Percentiles rank a stretch among this genome's conserved stretches.
These are phyloP conservation scores for Drosophila differens DNA, from an alignment of 2,888 invertebrate species.

Conservation along the genomic window DNA sequence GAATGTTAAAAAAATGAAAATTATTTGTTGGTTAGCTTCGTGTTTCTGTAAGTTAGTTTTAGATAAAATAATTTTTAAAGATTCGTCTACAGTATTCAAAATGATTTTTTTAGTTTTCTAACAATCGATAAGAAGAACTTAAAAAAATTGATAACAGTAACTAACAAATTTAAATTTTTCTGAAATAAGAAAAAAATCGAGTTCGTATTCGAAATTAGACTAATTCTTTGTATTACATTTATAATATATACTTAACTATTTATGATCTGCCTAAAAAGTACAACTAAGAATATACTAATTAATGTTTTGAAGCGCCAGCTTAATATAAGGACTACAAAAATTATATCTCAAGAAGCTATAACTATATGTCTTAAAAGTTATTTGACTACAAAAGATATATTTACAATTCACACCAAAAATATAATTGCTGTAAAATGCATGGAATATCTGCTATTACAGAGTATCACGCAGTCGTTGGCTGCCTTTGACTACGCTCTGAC, in stretches of 20 bases:
- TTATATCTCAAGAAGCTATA: accelerated
- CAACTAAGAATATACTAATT: background rate
- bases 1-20: background rate
- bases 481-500: background rate
- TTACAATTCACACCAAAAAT: background rate
- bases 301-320: background rate
- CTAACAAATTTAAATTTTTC: background rate
- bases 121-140: background rate
- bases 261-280: background rate
- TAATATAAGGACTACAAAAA: background rate
- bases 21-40: background rate
- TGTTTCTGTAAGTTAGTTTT: background rate
- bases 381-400: background rate
- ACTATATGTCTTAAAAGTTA: background rate
- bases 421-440: background rate
- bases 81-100: accelerated
- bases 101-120: background rate
- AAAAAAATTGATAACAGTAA: accelerated
- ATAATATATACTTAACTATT: background rate
- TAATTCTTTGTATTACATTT: background rate
- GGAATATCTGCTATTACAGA: background rate
- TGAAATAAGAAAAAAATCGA: background rate
- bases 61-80: background rate
- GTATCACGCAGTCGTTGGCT: slow-evolving; percentile 3
- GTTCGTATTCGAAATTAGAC: accelerated